These are phyloP conservation scores for Orycteropus afer DNA, from an alignment of 2,113 vertebrate genomes.

Conservation along the genomic window DNA sequence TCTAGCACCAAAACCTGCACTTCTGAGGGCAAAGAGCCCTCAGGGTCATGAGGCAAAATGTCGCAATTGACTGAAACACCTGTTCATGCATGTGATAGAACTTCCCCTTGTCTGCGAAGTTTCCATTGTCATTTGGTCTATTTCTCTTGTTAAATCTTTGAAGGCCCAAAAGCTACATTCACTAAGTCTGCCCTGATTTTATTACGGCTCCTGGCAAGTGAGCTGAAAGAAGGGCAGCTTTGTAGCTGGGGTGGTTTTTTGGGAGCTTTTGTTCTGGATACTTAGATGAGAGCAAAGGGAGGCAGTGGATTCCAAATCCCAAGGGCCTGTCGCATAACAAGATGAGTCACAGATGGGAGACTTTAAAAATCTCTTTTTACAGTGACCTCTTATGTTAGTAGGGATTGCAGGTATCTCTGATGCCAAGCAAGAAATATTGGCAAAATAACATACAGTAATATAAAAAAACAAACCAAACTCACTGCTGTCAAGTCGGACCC, in stretches of 20 bases:
- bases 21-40: neutral
- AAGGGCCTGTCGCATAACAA: neutral
- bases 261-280: conserved; percentile 21
- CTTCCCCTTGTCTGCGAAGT: neutral
- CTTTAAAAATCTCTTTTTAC: neutral
- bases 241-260: conserved; percentile 31
- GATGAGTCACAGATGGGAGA: neutral
- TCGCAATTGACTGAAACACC: conserved; percentile 47
- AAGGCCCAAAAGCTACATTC: neutral
- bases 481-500: no score
- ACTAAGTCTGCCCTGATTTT: neutral
- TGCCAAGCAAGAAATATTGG: neutral
- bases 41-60: neutral
- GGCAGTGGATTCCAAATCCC: neutral
- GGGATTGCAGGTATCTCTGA: neutral
- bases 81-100: neutral
- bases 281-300: neutral
- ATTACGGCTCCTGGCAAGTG: neutral
- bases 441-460: neutral
- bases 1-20: neutral
- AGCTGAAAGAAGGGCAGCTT: conserved; percentile 15
- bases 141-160: conserved; percentile 44
- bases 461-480: no score
- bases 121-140: neutral
- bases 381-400: neutral